A percentile compares a stretch with the other conserved stretches of the same genome.
Conservation (phyloP, 2,113 vertebrate genomes). For the Holacanthus passer region DNA sequence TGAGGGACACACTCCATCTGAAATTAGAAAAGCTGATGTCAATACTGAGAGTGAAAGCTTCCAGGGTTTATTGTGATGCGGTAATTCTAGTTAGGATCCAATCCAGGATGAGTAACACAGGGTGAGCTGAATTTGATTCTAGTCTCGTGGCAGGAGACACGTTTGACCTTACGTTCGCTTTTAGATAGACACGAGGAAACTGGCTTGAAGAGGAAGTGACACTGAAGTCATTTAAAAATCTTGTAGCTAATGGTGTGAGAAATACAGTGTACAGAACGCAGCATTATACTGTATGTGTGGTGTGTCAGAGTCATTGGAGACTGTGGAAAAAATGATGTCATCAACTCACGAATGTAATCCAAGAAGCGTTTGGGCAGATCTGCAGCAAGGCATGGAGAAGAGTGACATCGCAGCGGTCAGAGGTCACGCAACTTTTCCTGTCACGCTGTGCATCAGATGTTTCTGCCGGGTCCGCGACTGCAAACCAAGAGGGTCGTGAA, state of each 20-base stretch:
- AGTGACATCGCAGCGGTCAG: slow-evolving; percentile 28
- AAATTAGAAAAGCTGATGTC: slow-evolving; percentile 30
- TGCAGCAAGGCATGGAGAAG: not conserved
- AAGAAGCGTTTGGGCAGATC: slow-evolving; percentile 50
- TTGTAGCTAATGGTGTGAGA: slow-evolving; percentile 43
- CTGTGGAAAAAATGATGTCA: slow-evolving; percentile 52
- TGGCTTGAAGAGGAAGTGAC: slow-evolving; percentile 28
- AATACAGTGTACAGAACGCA: slow-evolving; percentile 44
- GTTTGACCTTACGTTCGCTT: slow-evolving; percentile 26
- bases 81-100: slow-evolving; percentile 10
- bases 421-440: slow-evolving; percentile 14
- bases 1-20: slow-evolving; percentile 1
- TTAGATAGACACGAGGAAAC: slow-evolving; percentile 40
- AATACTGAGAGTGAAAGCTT: slow-evolving; percentile 32
- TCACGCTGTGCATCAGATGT: slow-evolving; percentile 13
- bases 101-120: not conserved
- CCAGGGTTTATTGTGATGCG: slow-evolving; percentile 7
- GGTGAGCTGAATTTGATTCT: slow-evolving; percentile 21
- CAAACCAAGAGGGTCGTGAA: slow-evolving; percentile 27
- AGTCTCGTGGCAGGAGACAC: slow-evolving; percentile 8
- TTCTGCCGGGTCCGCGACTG: slow-evolving; percentile 2
- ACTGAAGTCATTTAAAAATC: slow-evolving; percentile 12
- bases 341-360: slow-evolving; percentile 73
- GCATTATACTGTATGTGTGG: slow-evolving; percentile 48
- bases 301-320: slow-evolving; percentile 28